phyloP scores from a whole-genome alignment of 2,888 invertebrate species.

The Acrobeloides nanus region DNA sequence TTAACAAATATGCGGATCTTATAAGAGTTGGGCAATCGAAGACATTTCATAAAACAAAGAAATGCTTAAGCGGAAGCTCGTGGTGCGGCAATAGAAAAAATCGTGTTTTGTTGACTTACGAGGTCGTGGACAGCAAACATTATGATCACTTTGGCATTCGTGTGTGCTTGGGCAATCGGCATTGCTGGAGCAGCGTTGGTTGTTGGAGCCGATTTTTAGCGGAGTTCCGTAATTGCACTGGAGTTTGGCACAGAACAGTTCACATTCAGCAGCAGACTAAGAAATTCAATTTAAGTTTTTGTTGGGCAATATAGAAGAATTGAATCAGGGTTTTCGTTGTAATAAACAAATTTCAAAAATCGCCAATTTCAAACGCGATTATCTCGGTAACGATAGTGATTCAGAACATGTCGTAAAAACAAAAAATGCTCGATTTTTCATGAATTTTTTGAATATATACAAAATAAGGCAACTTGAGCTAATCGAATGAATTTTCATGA shows the following conservation, averaged over 20 bases:
- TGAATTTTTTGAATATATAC: too few species aligned
- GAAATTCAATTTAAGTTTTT: constrained; percentile 3
- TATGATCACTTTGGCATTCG: constrained; percentile 51
- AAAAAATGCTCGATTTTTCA: too few species aligned
- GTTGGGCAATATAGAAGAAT: not conserved
- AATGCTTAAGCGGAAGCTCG: too few species aligned
- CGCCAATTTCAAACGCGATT: too few species aligned
- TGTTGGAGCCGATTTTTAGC: constrained; percentile 45
- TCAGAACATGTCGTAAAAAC: too few species aligned
- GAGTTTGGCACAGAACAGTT: constrained; percentile 50
- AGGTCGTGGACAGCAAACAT: constrained; percentile 50
- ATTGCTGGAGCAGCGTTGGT: constrained; percentile 45
- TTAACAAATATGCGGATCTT: too few species aligned
- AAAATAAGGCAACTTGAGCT: not conserved
- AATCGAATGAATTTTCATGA: not conserved
- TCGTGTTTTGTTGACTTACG: constrained; percentile 25
- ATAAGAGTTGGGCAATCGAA: too few species aligned
- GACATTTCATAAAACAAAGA: too few species aligned
- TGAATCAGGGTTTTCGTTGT: too few species aligned
- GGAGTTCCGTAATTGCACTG: constrained; percentile 47
- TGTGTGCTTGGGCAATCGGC: constrained; percentile 50
- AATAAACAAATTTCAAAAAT: too few species aligned
- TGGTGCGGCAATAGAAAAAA: not conserved
- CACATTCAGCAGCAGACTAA: constrained; percentile 44
- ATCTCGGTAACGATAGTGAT: too few species aligned